A percentile compares a stretch with the other conserved stretches of the same genome.
phyloP scores from a whole-genome alignment of 2,888 invertebrate genomes.

The Polydrusus tereticollis region DNA sequence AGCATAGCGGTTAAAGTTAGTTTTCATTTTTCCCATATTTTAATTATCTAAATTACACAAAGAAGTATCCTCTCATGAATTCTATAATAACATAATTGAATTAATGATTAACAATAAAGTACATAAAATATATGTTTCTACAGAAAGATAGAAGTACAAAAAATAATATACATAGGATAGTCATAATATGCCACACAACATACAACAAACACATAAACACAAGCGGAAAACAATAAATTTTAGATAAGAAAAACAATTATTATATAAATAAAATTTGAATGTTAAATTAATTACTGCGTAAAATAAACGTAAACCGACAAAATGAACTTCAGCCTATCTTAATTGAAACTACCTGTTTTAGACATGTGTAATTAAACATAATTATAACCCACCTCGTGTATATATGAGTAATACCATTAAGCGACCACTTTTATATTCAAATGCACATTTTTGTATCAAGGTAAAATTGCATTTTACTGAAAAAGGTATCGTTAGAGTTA shows the following conservation, averaged over 20 bases:
- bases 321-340: not conserved
- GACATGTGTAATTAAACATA: slow-evolving; percentile 2
- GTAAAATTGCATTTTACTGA: not conserved
- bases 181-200: too few relatives aligned
- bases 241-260: not conserved
- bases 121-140: too few relatives aligned
- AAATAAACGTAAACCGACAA: not conserved
- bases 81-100: too few relatives aligned
- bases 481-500: not conserved
- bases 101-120: too few relatives aligned
- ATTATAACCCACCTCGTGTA: not conserved
- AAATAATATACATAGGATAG: too few relatives aligned
- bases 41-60: too few relatives aligned
- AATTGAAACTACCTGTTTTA: not conserved
- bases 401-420: slow-evolving; percentile 4
- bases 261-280: too few relatives aligned
- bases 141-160: too few relatives aligned
- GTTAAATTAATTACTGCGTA: not conserved
- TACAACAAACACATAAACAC: too few relatives aligned
- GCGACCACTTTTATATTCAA: not conserved
- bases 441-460: not conserved
- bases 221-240: not conserved
- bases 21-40: too few relatives aligned
- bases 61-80: too few relatives aligned
- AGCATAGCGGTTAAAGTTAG: too few relatives aligned